A percentile compares a stretch with the other conserved stretches of the same genome.
phyloP scores from a whole-genome alignment of 2,113 vertebrate genomes.

The Strix aluco region DNA sequence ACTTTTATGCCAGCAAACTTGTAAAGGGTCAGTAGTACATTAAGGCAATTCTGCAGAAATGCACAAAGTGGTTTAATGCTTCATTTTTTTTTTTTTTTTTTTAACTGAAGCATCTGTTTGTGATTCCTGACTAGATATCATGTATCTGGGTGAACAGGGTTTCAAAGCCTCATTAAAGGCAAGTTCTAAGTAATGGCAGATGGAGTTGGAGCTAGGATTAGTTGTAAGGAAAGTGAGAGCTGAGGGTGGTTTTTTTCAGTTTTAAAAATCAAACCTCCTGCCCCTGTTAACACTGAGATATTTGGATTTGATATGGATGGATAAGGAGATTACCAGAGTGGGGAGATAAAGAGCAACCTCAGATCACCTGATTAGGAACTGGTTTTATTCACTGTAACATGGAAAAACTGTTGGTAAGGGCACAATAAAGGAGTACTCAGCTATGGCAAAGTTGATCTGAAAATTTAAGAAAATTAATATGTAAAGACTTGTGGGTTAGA shows the following conservation, averaged over 20 bases:
- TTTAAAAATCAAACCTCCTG: not conserved
- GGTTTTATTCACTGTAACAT: not conserved
- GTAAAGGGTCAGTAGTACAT: not conserved
- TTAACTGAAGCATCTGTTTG: not conserved
- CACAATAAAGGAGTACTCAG: not conserved
- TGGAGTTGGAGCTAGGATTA: slow-evolving; percentile 20
- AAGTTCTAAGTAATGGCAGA: slow-evolving; percentile 4
- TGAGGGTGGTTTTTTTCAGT: not conserved
- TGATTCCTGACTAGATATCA: slow-evolving; percentile 7
- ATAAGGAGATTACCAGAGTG: not conserved
- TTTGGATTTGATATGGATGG: not conserved
- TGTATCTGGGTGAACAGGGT: not conserved
- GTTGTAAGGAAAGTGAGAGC: not conserved
- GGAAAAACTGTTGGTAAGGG: not conserved
- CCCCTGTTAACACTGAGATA: not conserved
- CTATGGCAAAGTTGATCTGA: not conserved
- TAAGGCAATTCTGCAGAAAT: not conserved
- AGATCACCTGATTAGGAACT: not conserved
- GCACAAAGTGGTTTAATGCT: not conserved
- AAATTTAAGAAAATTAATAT: not conserved
- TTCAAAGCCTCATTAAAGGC: not conserved
- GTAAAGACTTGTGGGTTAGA: not conserved
- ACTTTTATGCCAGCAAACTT: accelerated
- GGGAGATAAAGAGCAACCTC: not conserved
- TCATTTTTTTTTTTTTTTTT: not conserved